phyloP scores from a whole-genome alignment of 1,140 invertebrate genomes.

The Lasioglossum baleicum region DNA sequence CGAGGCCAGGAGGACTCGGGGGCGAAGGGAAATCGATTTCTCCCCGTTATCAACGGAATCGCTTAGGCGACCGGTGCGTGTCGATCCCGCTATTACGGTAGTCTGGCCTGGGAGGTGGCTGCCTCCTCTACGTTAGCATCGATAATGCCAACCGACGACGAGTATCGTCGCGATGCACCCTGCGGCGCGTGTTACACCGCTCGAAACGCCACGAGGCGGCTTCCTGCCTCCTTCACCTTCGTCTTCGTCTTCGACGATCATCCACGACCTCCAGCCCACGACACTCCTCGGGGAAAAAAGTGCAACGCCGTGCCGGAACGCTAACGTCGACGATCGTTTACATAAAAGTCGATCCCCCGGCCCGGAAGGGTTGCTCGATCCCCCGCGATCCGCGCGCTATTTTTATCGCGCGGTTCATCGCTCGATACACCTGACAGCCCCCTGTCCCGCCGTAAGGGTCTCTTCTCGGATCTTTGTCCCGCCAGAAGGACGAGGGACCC shows the following conservation, averaged over 20 bases:
- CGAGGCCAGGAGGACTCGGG: neutral
- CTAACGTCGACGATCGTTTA: conserved; percentile 58
- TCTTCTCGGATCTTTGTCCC: conserved; percentile 41
- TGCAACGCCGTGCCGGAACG: conserved; percentile 48
- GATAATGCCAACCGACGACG: too few species aligned
- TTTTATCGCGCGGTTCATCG: conserved; percentile 55
- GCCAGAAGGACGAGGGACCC: conserved; percentile 31
- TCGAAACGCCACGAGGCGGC: conserved; percentile 28
- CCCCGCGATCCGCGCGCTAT: conserved; percentile 37
- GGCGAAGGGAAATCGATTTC: neutral
- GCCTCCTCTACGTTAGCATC: too few species aligned
- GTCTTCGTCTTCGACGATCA: conserved; percentile 15
- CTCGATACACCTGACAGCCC: conserved; percentile 5
- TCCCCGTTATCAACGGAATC: conserved; percentile 49
- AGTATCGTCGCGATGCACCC: too few species aligned
- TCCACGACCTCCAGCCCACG: neutral
- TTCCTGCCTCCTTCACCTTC: conserved; percentile 26
- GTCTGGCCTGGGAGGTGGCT: neutral
- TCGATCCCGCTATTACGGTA: conserved; percentile 34
- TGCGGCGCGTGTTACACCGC: neutral
- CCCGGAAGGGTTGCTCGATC: conserved; percentile 35
- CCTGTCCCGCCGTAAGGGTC: neutral
- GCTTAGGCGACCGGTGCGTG: conserved; percentile 17
- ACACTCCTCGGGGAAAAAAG: conserved; percentile 37
- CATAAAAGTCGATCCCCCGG: conserved; percentile 50